Percentiles rank a stretch among this genome's conserved stretches.
These are phyloP conservation scores for Pogonus chalceus DNA, from an alignment of 1,140 invertebrate species.

Conservation along the genomic window DNA sequence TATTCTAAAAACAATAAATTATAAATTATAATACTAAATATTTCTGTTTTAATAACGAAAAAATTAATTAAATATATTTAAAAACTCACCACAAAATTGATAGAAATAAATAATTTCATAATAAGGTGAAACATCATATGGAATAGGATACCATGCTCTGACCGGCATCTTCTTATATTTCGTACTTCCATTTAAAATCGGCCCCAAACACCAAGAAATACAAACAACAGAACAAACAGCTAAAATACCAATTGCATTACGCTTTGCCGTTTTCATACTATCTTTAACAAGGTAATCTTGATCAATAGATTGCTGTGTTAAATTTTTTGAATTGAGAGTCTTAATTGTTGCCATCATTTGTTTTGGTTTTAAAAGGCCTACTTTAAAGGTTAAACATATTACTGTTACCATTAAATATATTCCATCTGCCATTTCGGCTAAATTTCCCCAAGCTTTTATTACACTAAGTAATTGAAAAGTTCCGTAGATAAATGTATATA, in stretches of 20 bases:
- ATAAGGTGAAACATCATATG: constrained; percentile 11
- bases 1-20: too few species aligned
- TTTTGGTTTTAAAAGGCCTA: neutral
- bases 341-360: neutral
- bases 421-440: constrained; percentile 20
- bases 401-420: constrained; percentile 19
- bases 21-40: too few species aligned
- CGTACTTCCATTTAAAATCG: neutral
- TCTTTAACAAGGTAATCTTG: neutral
- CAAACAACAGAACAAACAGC: neutral
- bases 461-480: constrained; percentile 18
- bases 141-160: constrained; percentile 17
- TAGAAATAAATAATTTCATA: constrained; percentile 21
- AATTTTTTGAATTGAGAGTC: neutral
- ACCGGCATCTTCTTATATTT: neutral
- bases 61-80: too few species aligned
- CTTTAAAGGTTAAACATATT: constrained; percentile 16
- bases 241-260: neutral
- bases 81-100: constrained; percentile 16
- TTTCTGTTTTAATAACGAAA: too few species aligned
- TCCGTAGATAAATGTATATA: constrained; percentile 9
- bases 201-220: too few species aligned
- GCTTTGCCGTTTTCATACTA: constrained; percentile 7
- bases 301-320: neutral
- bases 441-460: constrained; percentile 16